Conservation (phyloP, 64 coral and sea anemone genomes). For the Pocillopora damicornis region DNA sequence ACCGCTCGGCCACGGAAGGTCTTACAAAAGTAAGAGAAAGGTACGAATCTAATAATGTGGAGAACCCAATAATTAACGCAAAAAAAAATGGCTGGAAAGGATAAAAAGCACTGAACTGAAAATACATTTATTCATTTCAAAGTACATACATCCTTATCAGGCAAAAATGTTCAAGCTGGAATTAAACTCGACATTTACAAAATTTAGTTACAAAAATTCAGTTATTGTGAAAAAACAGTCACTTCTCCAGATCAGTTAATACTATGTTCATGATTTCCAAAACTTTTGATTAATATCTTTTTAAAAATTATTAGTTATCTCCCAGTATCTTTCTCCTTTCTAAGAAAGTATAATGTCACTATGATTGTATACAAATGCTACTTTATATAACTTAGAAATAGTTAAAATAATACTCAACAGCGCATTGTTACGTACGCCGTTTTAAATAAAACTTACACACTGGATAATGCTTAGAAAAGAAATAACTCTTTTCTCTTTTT, state of each 20-base stretch:
- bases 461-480: not conserved
- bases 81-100: not conserved
- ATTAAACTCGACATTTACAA: not conserved
- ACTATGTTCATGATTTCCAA: not conserved
- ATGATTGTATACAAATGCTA: not conserved
- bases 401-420: conserved; percentile 11
- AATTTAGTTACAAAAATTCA: not conserved
- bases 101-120: not conserved
- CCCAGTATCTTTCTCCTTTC: not conserved
- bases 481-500: not conserved
- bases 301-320: not conserved
- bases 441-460: conserved; percentile 21
- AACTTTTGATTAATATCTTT: not conserved
- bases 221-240: not conserved
- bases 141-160: not conserved
- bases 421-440: not conserved
- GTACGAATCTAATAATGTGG: not conserved
- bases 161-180: not conserved
- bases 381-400: conserved; percentile 20
- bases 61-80: not conserved
- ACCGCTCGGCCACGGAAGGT: no score
- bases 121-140: not conserved
- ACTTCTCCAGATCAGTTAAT: not conserved
- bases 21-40: no score
- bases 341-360: conserved; percentile 5